Base-by-base conservation (phyloP, 1,140 invertebrate species). In the Drosophila pruinosa region DNA sequence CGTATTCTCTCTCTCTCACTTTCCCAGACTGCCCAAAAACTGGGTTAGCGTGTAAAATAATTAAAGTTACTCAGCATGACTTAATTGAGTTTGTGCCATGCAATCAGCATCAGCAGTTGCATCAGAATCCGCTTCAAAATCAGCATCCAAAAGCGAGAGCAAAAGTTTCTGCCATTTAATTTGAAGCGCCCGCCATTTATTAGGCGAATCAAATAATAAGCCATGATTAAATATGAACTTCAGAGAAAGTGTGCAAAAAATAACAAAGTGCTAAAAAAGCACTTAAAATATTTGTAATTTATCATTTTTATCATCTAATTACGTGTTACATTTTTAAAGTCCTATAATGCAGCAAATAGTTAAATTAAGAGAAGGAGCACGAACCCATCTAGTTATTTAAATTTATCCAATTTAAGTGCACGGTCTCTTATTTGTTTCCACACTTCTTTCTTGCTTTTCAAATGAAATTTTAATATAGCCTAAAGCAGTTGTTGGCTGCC, bases 41-140 rank as follows among this genome's bases (percentile, higher is more conserved):
- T 72, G 54, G 69, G 69, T 68, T 72, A 72, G 69, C 69, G 69
- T 72, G 69, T 67, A 72, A 67, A 67, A 67, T 63, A 59, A 67
- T 72, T 59, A 67, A 72, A 72, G 63, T 59, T 67, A 26, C 53
- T 72, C 52, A 57, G 68, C 68, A 72, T 10, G 36, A 58, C 53
- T 68, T 67, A 72, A 72, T 72, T 72, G 67, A 65, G 53, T 72
- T 65, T 53, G 17, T 34, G 2, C 52, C 22, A 50, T 67, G 54
- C 57, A 67, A 72, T 67, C 63, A 67, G 63, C 45, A 54, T 70
- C 26, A 53, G 38, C 41, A 21, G 8, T 34, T 21, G 10, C 4
- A 10, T 28, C 7, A n/a, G n/a, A 45, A 15, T 17, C 1, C 4
- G 38, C 3, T 6, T 34, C n/a, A 34, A 36, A 45, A 45, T 47